Percentiles rank a stretch among this genome's conserved stretches.
Evolutionary conservation across 2,797 vertebrate species (phyloP).

Genomic region (Sardinella longiceps): DNA sequence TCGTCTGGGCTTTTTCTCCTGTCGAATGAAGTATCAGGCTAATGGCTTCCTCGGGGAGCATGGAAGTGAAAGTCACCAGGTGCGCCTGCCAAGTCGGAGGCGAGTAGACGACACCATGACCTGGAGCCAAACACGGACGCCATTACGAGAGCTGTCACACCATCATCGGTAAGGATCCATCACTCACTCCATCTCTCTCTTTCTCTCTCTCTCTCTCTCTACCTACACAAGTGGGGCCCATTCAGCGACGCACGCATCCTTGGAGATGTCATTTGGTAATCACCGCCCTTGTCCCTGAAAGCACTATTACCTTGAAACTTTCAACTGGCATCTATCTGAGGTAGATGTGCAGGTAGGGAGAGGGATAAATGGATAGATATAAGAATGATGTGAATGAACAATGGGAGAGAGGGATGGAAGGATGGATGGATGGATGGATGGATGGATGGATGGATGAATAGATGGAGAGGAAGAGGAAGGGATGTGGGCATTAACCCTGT

Average conservation of each 20-base stretch:
- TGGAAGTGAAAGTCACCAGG: background rate
- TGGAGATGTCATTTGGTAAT: slow-evolving; percentile 25
- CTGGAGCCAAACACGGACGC: background rate
- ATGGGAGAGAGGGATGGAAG: background rate
- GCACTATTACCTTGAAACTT: slow-evolving; percentile 8
- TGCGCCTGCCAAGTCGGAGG: slow-evolving; percentile 3
- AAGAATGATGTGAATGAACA: no score
- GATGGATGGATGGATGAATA: background rate
- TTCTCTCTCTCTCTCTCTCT: background rate
- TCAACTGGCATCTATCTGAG: background rate
- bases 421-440: background rate
- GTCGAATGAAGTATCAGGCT: background rate
- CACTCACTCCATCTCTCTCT: background rate
- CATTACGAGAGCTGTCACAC: background rate
- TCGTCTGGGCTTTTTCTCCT: background rate
- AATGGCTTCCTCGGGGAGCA: slow-evolving; percentile 4
- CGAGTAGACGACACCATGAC: background rate
- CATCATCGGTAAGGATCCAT: background rate
- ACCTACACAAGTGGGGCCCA: background rate
- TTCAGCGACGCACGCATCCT: background rate
- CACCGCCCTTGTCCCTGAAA: slow-evolving; percentile 2
- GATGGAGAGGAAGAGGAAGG: background rate
- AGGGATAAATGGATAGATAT: background rate
- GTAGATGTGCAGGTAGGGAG: background rate
- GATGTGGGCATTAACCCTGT: slow-evolving; percentile 7